Conservation (phyloP, 2,113 vertebrate genomes). For the Origma solitaria region DNA sequence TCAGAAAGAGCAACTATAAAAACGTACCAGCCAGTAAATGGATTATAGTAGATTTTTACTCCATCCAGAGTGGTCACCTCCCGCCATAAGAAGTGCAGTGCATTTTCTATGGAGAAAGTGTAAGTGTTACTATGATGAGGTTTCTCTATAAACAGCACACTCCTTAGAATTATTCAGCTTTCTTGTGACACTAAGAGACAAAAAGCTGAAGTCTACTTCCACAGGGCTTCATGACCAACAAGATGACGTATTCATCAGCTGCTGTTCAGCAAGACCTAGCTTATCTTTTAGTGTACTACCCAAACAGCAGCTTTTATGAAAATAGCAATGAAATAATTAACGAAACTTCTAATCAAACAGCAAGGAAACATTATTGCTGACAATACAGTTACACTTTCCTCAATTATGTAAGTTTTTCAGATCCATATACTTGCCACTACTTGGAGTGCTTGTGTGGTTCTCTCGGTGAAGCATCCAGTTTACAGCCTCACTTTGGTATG, state of each 20-base stretch:
- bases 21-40: slow-evolving; percentile 92
- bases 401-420: background rate
- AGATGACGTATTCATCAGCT: background rate
- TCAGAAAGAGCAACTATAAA: background rate
- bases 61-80: slow-evolving; percentile 86
- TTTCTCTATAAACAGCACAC: background rate
- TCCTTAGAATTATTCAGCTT: background rate
- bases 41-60: slow-evolving; percentile 93
- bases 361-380: background rate
- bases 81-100: slow-evolving; percentile 88
- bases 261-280: background rate
- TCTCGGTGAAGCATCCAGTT: slow-evolving; percentile 81
- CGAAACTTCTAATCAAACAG: background rate
- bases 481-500: slow-evolving; percentile 79
- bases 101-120: slow-evolving; percentile 75
- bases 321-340: background rate
- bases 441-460: slow-evolving; percentile 26
- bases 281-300: background rate
- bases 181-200: background rate
- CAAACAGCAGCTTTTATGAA: background rate
- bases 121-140: background rate
- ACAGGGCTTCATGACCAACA: background rate
- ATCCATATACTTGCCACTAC: slow-evolving; percentile 66
- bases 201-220: background rate
- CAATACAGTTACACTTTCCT: background rate